Conservation (phyloP, 2,113 vertebrate genomes). For the Callocephalon fimbriatum region DNA sequence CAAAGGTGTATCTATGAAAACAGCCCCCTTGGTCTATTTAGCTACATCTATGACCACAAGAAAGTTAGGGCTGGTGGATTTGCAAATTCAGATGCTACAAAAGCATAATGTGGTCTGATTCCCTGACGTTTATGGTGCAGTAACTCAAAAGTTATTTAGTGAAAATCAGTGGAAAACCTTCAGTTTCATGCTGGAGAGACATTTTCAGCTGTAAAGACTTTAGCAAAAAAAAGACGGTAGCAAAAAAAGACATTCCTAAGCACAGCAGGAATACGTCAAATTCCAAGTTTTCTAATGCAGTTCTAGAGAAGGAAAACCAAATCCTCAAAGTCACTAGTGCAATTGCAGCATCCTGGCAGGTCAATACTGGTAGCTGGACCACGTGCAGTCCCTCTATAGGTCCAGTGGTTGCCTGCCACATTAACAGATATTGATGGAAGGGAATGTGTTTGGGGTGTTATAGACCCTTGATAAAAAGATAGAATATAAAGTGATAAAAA, state of each 20-base stretch:
- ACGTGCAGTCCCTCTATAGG: rapidly evolving
- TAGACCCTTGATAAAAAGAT: not conserved
- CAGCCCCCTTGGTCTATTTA: not conserved
- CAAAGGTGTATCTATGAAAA: not conserved
- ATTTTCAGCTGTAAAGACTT: not conserved
- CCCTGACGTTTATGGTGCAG: not conserved
- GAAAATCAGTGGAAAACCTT: not conserved
- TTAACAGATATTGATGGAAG: not conserved
- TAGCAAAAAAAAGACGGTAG: not conserved
- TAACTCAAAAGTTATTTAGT: not conserved
- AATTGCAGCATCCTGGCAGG: not conserved
- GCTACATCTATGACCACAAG: not conserved
- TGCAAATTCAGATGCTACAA: not conserved
- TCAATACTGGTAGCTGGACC: not conserved
- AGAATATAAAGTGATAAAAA: not conserved
- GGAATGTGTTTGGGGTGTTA: rapidly evolving
- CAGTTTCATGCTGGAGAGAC: not conserved
- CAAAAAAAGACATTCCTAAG: not conserved
- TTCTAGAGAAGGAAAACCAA: not conserved
- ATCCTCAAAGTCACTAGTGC: not conserved
- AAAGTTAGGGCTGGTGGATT: not conserved
- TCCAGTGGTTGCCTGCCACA: not conserved
- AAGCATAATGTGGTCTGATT: not conserved
- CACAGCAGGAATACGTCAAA: not conserved
- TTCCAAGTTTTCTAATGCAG: not conserved